Evolutionary conservation across 2,113 vertebrate genomes (phyloP).

Genomic region (Bettongia penicillata): DNA sequence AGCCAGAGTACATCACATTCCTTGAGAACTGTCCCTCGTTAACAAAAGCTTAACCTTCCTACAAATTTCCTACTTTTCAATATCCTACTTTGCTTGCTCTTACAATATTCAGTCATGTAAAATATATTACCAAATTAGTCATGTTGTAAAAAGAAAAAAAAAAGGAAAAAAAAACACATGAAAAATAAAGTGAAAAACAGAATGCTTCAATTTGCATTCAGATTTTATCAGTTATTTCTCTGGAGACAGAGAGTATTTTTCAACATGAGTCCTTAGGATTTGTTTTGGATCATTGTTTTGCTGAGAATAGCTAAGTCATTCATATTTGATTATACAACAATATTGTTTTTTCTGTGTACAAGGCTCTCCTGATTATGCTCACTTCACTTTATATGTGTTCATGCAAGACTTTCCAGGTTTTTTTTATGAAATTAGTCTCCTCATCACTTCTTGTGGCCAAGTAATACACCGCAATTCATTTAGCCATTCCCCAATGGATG

Average conservation of each 20-base stretch:
- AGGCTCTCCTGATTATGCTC: neutral
- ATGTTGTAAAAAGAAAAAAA: neutral
- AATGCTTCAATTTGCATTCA: neutral
- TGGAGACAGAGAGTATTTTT: neutral
- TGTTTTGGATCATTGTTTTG: neutral
- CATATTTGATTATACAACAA: neutral
- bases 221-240: neutral
- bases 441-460: neutral
- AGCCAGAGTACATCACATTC: too few species aligned
- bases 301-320: neutral
- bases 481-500: neutral
- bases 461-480: neutral
- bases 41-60: too few species aligned
- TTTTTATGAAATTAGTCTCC: neutral
- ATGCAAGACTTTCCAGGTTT: neutral
- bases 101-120: neutral
- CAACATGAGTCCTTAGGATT: neutral
- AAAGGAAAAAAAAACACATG: neutral
- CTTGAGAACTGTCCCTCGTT: too few species aligned
- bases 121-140: neutral
- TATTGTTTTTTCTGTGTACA: neutral
- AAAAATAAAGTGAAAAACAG: neutral
- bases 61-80: too few species aligned
- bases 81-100: too few species aligned
- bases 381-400: neutral